phyloP scores from a whole-genome alignment of 1,140 invertebrate species.

The Drosophila hydei region DNA sequence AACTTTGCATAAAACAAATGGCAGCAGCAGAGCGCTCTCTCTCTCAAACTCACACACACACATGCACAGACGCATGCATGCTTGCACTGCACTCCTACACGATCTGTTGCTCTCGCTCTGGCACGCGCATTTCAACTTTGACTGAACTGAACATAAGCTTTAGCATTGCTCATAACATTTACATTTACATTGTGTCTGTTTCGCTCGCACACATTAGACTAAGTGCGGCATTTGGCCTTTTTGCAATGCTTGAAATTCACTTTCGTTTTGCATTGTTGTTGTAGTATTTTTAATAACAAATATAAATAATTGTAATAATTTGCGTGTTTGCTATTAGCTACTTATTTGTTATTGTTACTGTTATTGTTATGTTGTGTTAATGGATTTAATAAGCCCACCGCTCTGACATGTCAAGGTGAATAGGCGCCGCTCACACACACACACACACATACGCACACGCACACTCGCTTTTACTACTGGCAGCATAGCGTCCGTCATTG shows the following conservation, averaged over 20 bases:
- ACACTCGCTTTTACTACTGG: background rate
- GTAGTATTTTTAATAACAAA: conserved; percentile 31
- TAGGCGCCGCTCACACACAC: conserved; percentile 35
- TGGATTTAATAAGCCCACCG: conserved; percentile 59
- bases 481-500: conserved; percentile 42
- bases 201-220: conserved; percentile 9
- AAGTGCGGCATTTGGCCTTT: conserved; percentile 6
- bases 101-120: conserved; percentile 9
- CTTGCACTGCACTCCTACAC: conserved; percentile 12
- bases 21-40: conserved; percentile 24
- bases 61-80: conserved; percentile 12
- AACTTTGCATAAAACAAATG: conserved; percentile 78
- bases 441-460: conserved; percentile 15
- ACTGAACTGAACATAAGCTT: conserved; percentile 14
- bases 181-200: conserved; percentile 3
- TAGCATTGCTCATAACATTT: conserved; percentile 17
- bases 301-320: conserved; percentile 69
- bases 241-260: conserved; percentile 62
- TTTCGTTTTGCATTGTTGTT: conserved; percentile 54
- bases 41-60: conserved; percentile 8
- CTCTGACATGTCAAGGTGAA: conserved; percentile 72
- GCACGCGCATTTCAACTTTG: conserved; percentile 17
- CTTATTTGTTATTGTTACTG: conserved; percentile 39
- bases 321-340: conserved; percentile 34
- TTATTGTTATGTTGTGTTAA: conserved; percentile 40